phyloP scores from a whole-genome alignment of 2,113 vertebrate genomes.

The Oreocharis arfaki region DNA sequence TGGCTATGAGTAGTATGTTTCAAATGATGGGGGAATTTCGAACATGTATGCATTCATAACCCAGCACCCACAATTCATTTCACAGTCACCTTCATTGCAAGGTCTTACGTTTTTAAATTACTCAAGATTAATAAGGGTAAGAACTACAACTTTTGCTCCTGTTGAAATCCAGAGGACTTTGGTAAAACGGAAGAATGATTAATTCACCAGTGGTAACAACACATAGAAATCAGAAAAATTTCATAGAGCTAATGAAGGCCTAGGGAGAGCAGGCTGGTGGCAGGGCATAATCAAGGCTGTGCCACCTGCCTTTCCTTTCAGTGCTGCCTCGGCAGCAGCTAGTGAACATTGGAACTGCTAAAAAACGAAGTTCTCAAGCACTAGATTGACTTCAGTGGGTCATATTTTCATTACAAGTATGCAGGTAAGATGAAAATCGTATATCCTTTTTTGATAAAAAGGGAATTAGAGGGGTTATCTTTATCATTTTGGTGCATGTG shows the following conservation, averaged over 20 bases:
- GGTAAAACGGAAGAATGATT: neutral
- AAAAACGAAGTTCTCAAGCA: neutral
- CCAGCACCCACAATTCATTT: neutral
- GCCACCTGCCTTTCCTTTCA: neutral
- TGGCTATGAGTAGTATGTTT: neutral
- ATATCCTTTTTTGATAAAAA: neutral
- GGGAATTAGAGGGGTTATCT: neutral
- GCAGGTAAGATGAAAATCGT: neutral
- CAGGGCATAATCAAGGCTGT: neutral
- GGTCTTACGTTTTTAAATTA: neutral
- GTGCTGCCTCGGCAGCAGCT: neutral
- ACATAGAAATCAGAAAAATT: neutral
- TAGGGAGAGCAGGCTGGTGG: neutral
- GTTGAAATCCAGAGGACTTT: neutral
- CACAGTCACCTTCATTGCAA: neutral
- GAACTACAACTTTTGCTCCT: neutral
- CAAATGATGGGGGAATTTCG: neutral
- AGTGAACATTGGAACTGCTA: neutral
- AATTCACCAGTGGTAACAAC: neutral
- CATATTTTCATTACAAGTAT: neutral
- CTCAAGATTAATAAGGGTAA: neutral
- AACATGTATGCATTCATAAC: neutral
- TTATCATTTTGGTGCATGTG: neutral
- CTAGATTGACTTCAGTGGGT: neutral
- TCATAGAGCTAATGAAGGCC: neutral